phyloP scores from a whole-genome alignment of 2,113 vertebrate genomes.

The Microcebus ravelobensis region DNA sequence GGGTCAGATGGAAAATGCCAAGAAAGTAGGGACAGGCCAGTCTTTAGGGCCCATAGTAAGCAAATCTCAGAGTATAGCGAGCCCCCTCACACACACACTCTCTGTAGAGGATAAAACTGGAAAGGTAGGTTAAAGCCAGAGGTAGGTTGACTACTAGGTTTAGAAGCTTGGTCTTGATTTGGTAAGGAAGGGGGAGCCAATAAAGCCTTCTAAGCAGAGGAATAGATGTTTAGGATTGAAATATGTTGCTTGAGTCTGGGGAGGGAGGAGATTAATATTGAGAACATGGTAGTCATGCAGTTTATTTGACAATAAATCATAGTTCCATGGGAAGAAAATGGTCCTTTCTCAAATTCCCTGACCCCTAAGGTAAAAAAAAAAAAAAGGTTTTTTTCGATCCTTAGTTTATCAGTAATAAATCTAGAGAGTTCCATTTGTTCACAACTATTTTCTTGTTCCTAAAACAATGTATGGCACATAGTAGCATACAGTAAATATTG shows the following conservation, averaged over 20 bases:
- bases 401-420: conserved; percentile 12
- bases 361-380: not conserved
- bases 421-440: not conserved
- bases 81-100: too few species aligned
- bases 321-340: not conserved
- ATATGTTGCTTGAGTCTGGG: not conserved
- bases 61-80: not conserved
- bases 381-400: not conserved
- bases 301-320: conserved; percentile 28
- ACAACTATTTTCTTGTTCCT: not conserved
- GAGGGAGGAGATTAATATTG: not conserved
- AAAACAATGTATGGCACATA: not conserved
- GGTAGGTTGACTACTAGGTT: not conserved
- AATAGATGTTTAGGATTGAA: not conserved
- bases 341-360: not conserved
- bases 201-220: not conserved
- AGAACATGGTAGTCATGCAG: not conserved
- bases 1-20: not conserved
- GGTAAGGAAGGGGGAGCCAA: not conserved
- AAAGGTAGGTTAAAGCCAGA: not conserved
- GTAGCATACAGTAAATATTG: not conserved
- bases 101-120: not conserved
- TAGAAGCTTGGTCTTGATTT: not conserved
- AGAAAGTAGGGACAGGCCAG: not conserved
- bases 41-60: not conserved